Base-by-base conservation (phyloP, 2,888 invertebrate genomes). In the Tenthredo mesomela region DNA sequence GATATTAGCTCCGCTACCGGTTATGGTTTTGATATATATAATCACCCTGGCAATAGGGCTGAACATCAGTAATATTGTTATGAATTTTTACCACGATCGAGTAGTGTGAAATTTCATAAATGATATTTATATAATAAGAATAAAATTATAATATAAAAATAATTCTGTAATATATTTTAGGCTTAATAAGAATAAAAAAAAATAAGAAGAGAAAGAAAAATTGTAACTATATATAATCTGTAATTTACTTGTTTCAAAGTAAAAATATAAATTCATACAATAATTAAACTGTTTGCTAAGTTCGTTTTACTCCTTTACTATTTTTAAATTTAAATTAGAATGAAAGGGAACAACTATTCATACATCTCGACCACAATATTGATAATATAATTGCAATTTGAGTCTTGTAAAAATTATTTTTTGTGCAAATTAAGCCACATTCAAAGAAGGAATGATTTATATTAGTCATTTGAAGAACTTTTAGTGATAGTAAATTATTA, bases 31-130 rank as follows among this genome's bases (percentile, higher is more conserved):
- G 18, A 93, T 96, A 78, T 99, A 97, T 94, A 93, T 98, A 78
- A 94, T 97, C 33, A 97, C 97, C 0, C 93, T 98, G 84, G 94
- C 96, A 12, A 95, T 96, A 85, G 96, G 97, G 82, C 97, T 97
- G 95, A 99, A 99, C 94, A 95, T 99, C 84, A 98, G 97, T 88
- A 95, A 95, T 78, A 95, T 96, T 90, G 95, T 98, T 87, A 97
- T 98, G 94, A 94, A 96, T 90, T 98, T 98, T 93, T 98, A 98
- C 93, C 95, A 96, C 87, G 96, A 96, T 92, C 94, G 98, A 92
- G 96, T 98, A 85, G 94, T 96, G 89, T 96, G 94, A 93, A 85
- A 75, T 67, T 67, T 18, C 50, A 80, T 43, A 4, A 65, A 40
- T 21, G 12, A 50, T 58, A 25, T 50, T 70, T 12, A 67, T 29